Evolutionary conservation across 53 echinoderm and acorn worm genomes (phyloP).

Genomic region (Holothuria scabra): DNA sequence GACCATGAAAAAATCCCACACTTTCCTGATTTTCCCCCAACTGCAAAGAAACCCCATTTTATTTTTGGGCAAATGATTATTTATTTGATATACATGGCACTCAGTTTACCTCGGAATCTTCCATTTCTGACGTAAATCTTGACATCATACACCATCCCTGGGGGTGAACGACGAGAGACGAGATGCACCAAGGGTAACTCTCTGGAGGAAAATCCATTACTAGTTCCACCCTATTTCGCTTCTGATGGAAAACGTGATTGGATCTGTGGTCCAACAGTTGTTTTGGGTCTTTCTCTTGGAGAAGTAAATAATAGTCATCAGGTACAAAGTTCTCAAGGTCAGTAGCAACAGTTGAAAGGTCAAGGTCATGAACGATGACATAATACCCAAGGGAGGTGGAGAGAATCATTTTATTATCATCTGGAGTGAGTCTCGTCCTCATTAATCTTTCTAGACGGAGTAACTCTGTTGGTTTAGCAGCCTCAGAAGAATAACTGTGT

Average conservation of each 20-base stretch:
- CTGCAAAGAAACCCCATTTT: too few species aligned
- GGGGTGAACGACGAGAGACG: slow-evolving; percentile 90
- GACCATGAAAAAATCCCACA: too few species aligned
- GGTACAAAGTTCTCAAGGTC: slow-evolving; percentile 77
- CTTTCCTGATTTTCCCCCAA: too few species aligned
- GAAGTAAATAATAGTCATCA: slow-evolving; percentile 61
- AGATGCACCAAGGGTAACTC: slow-evolving; percentile 84
- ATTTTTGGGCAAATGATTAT: too few species aligned
- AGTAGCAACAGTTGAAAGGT: slow-evolving; percentile 72
- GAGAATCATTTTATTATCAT: slow-evolving; percentile 87
- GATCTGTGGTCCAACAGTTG: slow-evolving; percentile 39
- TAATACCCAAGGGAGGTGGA: slow-evolving; percentile 85
- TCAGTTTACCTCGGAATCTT: slow-evolving; percentile 83
- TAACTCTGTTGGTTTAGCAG: slow-evolving; percentile 69
- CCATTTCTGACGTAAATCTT: slow-evolving; percentile 79
- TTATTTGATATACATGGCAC: too few species aligned
- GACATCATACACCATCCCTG: slow-evolving; percentile 99
- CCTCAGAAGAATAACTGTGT: slow-evolving; percentile 63
- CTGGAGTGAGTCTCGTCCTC: slow-evolving; percentile 90
- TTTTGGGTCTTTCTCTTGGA: slow-evolving; percentile 51
- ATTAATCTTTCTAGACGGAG: slow-evolving; percentile 84
- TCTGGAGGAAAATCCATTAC: slow-evolving; percentile 89
- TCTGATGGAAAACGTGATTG: slow-evolving; percentile 66
- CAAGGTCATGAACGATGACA: slow-evolving; percentile 91
- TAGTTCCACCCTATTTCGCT: slow-evolving; percentile 81